These are phyloP conservation scores for Rallus crepitans DNA, from an alignment of 2,797 vertebrate genomes.

Conservation along the genomic window DNA sequence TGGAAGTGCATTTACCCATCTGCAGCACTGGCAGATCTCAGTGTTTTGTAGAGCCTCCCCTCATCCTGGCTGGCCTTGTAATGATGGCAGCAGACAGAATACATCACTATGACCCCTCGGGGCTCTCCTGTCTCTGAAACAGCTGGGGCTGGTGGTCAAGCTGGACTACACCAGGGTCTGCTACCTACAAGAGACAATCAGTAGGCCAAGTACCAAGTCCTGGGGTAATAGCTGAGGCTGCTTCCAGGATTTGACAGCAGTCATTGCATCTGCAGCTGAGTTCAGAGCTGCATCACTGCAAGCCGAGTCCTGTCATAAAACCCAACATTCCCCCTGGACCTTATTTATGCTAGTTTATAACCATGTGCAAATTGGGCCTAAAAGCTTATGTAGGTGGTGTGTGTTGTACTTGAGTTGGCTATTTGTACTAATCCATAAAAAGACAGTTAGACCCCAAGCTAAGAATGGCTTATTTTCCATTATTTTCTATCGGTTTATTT, in stretches of 20 bases:
- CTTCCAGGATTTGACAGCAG: neutral
- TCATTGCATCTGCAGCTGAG: neutral
- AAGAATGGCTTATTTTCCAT: neutral
- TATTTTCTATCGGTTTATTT: neutral
- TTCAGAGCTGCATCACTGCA: neutral
- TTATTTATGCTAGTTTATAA: neutral
- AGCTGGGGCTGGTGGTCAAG: neutral
- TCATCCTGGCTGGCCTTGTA: neutral
- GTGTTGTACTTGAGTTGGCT: neutral
- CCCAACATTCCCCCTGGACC: fast-evolving
- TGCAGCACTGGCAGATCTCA: neutral
- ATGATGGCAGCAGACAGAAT: neutral
- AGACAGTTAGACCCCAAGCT: neutral
- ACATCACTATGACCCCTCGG: neutral
- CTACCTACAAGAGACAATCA: neutral
- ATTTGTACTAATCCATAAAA: neutral
- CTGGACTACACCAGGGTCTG: neutral
- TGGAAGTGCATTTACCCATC: neutral
- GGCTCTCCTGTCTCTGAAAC: neutral
- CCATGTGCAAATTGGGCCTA: neutral
- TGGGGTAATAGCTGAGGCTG: neutral
- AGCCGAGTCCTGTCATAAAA: neutral
- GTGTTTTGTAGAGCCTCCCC: neutral
- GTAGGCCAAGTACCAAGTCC: neutral
- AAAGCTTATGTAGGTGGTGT: neutral